Percentiles rank a stretch among this genome's conserved stretches.
phyloP scores from a whole-genome alignment of 2,797 vertebrate species.

The Bradypodion pumilum region DNA sequence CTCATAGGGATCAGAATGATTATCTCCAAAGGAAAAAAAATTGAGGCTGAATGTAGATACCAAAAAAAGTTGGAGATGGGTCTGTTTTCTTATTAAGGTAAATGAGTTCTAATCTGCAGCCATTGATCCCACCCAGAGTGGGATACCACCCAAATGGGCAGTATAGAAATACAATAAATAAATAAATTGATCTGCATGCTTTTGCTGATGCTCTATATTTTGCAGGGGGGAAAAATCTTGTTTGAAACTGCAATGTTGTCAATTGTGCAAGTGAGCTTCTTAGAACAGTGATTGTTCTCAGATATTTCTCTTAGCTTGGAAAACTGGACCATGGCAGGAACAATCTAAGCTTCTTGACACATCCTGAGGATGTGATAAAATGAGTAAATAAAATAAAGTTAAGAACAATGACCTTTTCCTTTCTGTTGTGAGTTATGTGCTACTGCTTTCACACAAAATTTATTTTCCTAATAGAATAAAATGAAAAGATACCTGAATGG shows the following conservation, averaged over 20 bases:
- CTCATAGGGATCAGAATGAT: neutral
- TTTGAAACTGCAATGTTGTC: constrained; percentile 3
- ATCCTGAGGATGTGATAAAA: neutral
- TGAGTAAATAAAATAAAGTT: neutral
- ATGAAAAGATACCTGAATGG: neutral
- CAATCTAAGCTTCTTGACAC: neutral
- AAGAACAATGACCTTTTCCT: constrained; percentile 14
- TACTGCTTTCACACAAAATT: constrained; percentile 7
- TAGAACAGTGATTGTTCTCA: constrained; percentile 20
- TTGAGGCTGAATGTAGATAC: neutral
- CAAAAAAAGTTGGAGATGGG: neutral
- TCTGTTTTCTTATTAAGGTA: neutral
- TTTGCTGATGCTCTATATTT: constrained; percentile 11
- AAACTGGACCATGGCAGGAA: constrained; percentile 17
- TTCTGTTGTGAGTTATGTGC: neutral
- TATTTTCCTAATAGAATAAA: constrained; percentile 10
- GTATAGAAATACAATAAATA: no score
- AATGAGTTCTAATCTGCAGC: neutral
- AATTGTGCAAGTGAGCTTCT: neutral
- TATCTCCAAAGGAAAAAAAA: neutral
- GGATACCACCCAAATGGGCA: no score
- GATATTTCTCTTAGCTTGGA: constrained; percentile 34
- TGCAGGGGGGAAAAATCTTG: neutral
- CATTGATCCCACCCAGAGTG: no score
- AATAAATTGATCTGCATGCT: constrained; percentile 10